Percentiles rank a stretch among this genome's conserved stretches.
These are phyloP conservation scores for Athalia rosae DNA, from an alignment of 2,888 invertebrate genomes.

Conservation along the genomic window DNA sequence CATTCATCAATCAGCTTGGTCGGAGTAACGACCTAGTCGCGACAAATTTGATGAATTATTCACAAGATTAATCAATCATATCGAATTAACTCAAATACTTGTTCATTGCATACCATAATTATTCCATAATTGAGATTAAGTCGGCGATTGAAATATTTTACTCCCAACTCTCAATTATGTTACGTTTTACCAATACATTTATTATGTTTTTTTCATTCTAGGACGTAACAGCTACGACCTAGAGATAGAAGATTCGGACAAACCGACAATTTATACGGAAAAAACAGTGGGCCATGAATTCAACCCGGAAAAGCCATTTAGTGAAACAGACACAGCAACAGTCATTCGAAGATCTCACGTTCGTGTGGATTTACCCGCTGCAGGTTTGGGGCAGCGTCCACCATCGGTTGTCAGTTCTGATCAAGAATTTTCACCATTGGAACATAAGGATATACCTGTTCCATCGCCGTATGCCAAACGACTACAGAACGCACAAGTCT, in stretches of 20 bases:
- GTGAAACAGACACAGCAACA: conserved; percentile 67
- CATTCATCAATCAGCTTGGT: neutral
- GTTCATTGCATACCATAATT: no score
- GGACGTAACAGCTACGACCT: conserved; percentile 70
- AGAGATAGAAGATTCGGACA: conserved; percentile 64
- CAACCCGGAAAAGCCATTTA: conserved; percentile 63
- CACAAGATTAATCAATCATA: no score
- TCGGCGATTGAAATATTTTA: conserved; percentile 13
- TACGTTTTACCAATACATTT: neutral
- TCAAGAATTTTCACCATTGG: conserved; percentile 66
- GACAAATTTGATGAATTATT: neutral
- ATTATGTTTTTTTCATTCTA: conserved; percentile 45
- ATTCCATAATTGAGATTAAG: neutral
- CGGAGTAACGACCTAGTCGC: no score
- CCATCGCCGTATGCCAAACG: conserved; percentile 64
- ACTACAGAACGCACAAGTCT: conserved; percentile 49
- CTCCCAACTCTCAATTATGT: neutral
- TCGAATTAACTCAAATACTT: no score
- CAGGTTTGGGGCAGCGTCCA: conserved; percentile 79
- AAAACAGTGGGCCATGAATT: conserved; percentile 58
- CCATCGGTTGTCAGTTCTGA: conserved; percentile 80
- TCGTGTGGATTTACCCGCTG: conserved; percentile 79
- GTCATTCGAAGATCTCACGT: conserved; percentile 73
- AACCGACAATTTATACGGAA: conserved; percentile 62
- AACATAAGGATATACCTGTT: conserved; percentile 65